Evolutionary conservation across 1,140 invertebrate species (phyloP), one percentile per base, ranked within the genome.

Genomic region (Mycetomoellerius zeteki): DNA sequence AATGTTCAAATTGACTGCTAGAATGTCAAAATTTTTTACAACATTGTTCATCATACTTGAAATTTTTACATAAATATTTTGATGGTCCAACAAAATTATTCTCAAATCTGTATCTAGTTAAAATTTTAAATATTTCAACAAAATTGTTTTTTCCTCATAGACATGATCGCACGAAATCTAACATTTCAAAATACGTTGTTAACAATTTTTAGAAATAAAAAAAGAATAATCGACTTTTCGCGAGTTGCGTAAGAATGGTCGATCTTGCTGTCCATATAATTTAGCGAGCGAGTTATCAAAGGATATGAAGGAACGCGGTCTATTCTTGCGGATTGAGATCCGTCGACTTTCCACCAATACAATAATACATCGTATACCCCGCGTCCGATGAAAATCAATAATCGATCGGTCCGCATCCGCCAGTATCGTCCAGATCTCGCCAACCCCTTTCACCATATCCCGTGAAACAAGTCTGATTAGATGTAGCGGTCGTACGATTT

Each of bases 391-490:
- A 75, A 60, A 60, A 62, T 69, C 80, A 21, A 84, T 84, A 84
- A 82, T 84, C 54, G 52, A 82, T 82, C 27, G 52, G n/a, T 56
- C 16, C 8, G 47, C 8, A 33, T 54, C 16, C 14, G 62, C 16
- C 43, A 3, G 30, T 37, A 52, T 73, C 24, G 67, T 82, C 8
- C 67, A 58, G 27, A 33, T 72, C 52, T 58, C 62, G 7, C 16
- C 65, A 24, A 27, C 21, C 21, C 21, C 33, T 19, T 43, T 72
- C 27, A 24, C 24, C 52, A 21, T 60, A 81, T 56, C 77, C 10
- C 54, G 67, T 21, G 52, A 82, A 82, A 58, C 52, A 73, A 60
- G 50, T 82, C 71, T 73, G 54, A 82, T 82, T 82, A 82, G 80
- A 82, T 30, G 80, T 73, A 58, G 33, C 50, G 27, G 77, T 21